phyloP scores from a whole-genome alignment of 2,113 vertebrate species.

The Tetrao urogallus region DNA sequence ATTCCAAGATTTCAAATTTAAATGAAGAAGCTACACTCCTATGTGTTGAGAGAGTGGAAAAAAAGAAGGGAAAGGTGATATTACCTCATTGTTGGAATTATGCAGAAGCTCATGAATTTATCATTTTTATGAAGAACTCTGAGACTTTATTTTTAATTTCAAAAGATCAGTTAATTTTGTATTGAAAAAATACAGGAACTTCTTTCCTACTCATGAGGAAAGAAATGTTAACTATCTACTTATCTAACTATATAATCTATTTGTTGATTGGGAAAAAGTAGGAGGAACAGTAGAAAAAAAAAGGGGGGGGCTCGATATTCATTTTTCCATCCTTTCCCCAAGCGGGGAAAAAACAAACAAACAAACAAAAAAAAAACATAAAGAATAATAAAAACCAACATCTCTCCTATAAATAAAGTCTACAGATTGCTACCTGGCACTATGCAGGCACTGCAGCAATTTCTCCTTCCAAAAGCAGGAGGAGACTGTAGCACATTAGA shows the following conservation, averaged over 20 bases:
- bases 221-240: neutral
- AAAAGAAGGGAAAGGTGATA: neutral
- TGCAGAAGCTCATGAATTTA: neutral
- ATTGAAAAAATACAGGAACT: neutral
- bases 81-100: neutral
- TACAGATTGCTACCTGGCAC: neutral
- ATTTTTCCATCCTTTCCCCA: neutral
- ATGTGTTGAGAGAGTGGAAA: neutral
- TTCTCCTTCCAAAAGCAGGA: slow-evolving; percentile 47
- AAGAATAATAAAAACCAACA: neutral
- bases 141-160: neutral
- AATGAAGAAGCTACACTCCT: neutral
- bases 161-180: neutral
- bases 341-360: neutral
- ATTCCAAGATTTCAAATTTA: neutral
- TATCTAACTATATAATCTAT: neutral
- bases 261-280: neutral
- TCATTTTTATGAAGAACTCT: neutral
- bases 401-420: slow-evolving; percentile 15
- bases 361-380: neutral
- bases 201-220: neutral
- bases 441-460: slow-evolving; percentile 2
- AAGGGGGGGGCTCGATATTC: neutral
- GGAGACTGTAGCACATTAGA: slow-evolving; percentile 5
- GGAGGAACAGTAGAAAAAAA: neutral